phyloP scores from a whole-genome alignment of 2,113 vertebrate species.

The Oreochromis spilurus region DNA sequence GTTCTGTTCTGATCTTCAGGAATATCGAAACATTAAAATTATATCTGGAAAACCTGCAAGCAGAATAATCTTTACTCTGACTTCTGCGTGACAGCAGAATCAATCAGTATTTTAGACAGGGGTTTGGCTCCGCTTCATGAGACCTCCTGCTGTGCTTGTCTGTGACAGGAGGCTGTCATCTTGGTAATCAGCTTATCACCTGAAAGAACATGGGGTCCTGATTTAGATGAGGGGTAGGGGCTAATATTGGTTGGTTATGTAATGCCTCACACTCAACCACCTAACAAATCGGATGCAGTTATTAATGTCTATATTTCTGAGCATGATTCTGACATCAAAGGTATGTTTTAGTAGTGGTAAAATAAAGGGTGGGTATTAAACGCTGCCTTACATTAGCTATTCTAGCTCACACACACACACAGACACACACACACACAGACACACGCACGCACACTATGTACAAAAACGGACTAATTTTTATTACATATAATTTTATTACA shows the following conservation, averaged over 20 bases:
- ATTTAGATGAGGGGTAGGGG: not conserved
- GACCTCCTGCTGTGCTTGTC: slow-evolving; percentile 3
- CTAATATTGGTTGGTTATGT: not conserved
- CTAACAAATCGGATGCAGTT: not conserved
- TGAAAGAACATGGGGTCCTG: slow-evolving; percentile 12
- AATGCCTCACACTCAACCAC: not conserved
- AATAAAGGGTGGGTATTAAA: not conserved
- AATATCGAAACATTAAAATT: not conserved
- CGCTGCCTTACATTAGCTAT: not conserved
- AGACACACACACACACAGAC: not conserved
- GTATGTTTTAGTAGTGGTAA: not conserved
- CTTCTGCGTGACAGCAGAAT: not conserved
- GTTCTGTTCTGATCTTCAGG: not conserved
- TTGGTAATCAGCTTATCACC: slow-evolving; percentile 52
- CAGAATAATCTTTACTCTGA: slow-evolving; percentile 1
- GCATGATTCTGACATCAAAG: not conserved
- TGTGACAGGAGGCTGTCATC: slow-evolving; percentile 3
- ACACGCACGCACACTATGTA: not conserved
- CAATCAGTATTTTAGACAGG: not conserved
- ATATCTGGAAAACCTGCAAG: not conserved
- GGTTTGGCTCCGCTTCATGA: not conserved
- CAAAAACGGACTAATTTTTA: not conserved
- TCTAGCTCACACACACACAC: not conserved
- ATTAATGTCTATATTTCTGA: not conserved
- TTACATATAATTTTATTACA: no score